These are phyloP conservation scores for Danio rerio DNA, from an alignment of 2,113 vertebrate genomes.

Conservation along the genomic window DNA sequence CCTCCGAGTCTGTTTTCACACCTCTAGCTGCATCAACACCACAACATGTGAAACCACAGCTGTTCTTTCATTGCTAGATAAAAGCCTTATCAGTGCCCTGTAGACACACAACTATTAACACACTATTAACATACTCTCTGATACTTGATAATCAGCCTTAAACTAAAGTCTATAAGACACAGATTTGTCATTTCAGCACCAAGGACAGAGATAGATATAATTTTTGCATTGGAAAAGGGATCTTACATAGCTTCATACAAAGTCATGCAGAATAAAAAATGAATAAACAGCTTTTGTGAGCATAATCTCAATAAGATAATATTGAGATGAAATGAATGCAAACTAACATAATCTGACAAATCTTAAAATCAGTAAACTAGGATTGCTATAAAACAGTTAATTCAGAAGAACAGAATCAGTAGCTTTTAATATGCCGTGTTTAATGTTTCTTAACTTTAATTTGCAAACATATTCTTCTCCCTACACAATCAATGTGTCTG, in stretches of 20 bases:
- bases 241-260: not conserved
- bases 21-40: not conserved
- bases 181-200: slow-evolving; percentile 8
- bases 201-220: not conserved
- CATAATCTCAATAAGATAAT: too few species aligned
- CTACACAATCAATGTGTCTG: too few species aligned
- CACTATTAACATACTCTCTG: not conserved
- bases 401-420: not conserved
- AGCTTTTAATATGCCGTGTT: not conserved
- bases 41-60: not conserved
- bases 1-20: not conserved
- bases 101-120: not conserved
- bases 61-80: not conserved
- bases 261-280: not conserved
- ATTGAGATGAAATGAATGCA: too few species aligned
- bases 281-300: not conserved
- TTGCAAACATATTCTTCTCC: too few species aligned
- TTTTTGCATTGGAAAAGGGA: not conserved
- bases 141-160: not conserved
- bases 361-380: not conserved
- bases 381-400: not conserved
- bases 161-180: not conserved
- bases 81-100: not conserved
- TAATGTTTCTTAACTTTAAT: not conserved
- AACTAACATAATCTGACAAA: not conserved